Evolutionary conservation across 1,140 invertebrate species (phyloP).

Genomic region (Zeugodacus cucurbitae): DNA sequence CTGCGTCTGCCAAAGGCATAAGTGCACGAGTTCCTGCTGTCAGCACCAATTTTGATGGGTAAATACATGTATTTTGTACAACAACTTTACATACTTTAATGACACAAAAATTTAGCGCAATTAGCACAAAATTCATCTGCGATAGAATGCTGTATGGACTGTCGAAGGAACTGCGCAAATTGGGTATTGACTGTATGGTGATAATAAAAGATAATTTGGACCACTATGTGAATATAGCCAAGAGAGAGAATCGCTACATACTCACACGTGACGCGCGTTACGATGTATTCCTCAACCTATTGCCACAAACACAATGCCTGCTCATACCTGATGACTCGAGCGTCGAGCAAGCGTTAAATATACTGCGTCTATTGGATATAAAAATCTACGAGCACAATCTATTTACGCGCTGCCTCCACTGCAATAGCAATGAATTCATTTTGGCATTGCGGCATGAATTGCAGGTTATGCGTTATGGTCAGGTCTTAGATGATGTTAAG

Average conservation of each 20-base stretch:
- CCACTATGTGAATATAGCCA: constrained; percentile 53
- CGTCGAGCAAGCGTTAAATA: constrained; percentile 71
- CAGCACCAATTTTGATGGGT: not conserved
- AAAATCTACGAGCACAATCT: constrained; percentile 71
- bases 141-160: constrained; percentile 71
- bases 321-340: constrained; percentile 64
- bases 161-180: constrained; percentile 72
- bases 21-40: not conserved
- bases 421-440: constrained; percentile 71
- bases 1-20: not conserved
- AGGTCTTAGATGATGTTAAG: constrained; percentile 11
- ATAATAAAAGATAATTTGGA: constrained; percentile 18
- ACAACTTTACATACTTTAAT: not conserved
- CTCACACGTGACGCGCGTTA: constrained; percentile 67
- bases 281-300: constrained; percentile 67
- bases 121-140: constrained; percentile 66
- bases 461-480: constrained; percentile 50
- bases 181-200: constrained; percentile 72
- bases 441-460: constrained; percentile 67
- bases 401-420: constrained; percentile 76
- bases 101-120: constrained; percentile 10
- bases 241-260: constrained; percentile 70
- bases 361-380: constrained; percentile 74
- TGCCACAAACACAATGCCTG: constrained; percentile 69
- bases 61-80: not conserved